Percentiles rank a stretch among this genome's conserved stretches.
Conservation (phyloP, 1,140 invertebrate species). For the Scylla paramamosain region DNA sequence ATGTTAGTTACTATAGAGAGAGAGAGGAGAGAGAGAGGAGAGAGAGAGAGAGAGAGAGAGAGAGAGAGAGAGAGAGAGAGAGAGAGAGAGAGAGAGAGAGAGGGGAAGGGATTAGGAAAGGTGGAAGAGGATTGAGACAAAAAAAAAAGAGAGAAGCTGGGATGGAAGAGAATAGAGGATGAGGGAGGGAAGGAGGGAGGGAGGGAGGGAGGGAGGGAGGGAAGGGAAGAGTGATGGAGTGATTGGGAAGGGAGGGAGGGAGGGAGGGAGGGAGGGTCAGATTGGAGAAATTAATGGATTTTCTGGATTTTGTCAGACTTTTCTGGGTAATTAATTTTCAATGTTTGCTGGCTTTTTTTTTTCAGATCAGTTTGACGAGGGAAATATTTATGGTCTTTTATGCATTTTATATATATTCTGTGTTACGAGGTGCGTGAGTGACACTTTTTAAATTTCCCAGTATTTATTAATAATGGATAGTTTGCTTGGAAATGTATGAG, state of each 20-base stretch:
- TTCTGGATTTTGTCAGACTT: background rate
- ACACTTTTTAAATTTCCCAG: too few species aligned
- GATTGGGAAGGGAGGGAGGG: background rate
- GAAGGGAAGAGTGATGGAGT: too few species aligned
- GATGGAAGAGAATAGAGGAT: background rate
- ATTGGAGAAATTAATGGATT: background rate
- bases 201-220: too few species aligned
- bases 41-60: conserved; percentile 16
- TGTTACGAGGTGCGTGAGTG: too few species aligned
- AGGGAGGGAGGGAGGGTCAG: background rate
- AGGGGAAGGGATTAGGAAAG: background rate
- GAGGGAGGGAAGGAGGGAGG: background rate
- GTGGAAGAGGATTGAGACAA: background rate
- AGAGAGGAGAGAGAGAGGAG: background rate
- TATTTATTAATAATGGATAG: too few species aligned
- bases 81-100: conserved; percentile 20
- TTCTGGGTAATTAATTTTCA: background rate
- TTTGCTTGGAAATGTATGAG: too few species aligned
- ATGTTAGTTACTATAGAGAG: background rate
- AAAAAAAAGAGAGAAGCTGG: background rate
- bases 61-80: conserved; percentile 20
- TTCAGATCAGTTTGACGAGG: background rate
- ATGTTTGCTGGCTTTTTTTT: background rate
- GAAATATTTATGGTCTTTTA: background rate
- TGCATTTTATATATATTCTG: background rate